Percentiles rank a stretch among this genome's conserved stretches.
Conservation (phyloP, 2,113 vertebrate species). For the Varanus komodoensis region DNA sequence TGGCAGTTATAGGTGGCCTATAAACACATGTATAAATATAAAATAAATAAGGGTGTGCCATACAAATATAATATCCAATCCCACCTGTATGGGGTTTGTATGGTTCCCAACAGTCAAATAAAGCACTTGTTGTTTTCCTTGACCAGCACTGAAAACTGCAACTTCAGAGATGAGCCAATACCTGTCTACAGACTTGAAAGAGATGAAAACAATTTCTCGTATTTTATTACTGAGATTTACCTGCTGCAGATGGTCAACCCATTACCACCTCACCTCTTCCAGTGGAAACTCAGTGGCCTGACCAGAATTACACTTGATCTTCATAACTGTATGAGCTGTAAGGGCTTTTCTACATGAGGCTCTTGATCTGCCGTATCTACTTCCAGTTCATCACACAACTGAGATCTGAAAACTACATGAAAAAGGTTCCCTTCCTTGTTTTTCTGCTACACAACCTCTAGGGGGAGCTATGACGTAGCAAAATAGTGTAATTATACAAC, state of each 20-base stretch:
- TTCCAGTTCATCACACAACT: too few species aligned
- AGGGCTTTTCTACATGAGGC: too few species aligned
- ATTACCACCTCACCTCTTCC: neutral
- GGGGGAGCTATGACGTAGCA: too few species aligned
- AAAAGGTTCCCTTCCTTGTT: too few species aligned
- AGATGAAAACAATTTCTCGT: conserved; percentile 37
- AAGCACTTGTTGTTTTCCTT: conserved; percentile 39
- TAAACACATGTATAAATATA: too few species aligned
- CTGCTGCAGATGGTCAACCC: conserved; percentile 19
- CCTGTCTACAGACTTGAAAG: conserved; percentile 36
- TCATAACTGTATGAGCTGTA: neutral
- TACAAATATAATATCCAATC: conserved; percentile 49
- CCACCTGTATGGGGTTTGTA: conserved; percentile 54
- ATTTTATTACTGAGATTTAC: neutral
- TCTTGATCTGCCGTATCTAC: too few species aligned
- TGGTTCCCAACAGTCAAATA: conserved; percentile 57
- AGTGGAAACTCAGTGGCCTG: neutral
- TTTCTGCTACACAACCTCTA: too few species aligned
- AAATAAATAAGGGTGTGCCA: too few species aligned
- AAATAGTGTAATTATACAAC: too few species aligned
- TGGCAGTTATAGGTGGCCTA: too few species aligned
- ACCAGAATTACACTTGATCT: neutral
- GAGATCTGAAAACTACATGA: too few species aligned
- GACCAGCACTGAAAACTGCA: conserved; percentile 56
- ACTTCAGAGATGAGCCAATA: conserved; percentile 60